phyloP scores from a whole-genome alignment of 2,888 invertebrate species.

The Cantharis lateralis region DNA sequence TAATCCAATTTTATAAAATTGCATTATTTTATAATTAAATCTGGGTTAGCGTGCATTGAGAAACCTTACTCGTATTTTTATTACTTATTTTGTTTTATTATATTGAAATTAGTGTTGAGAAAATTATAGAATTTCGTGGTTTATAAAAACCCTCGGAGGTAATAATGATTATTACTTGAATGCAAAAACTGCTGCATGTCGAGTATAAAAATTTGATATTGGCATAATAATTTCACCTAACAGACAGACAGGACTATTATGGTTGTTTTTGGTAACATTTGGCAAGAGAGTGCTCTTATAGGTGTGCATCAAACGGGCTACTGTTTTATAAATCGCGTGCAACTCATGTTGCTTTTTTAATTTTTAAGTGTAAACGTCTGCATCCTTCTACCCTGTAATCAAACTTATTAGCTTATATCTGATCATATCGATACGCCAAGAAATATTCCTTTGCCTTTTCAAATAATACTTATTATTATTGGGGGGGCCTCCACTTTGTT shows the following conservation, averaged over 20 bases:
- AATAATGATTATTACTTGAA: conserved; percentile 14
- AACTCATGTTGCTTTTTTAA: conserved; percentile 24
- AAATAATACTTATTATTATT: background rate
- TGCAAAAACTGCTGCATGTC: conserved; percentile 4
- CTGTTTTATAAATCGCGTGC: conserved; percentile 35
- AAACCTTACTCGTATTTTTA: conserved; percentile 13
- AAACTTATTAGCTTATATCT: conserved; percentile 31
- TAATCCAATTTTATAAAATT: conserved; percentile 41
- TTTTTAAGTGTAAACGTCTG: conserved; percentile 27
- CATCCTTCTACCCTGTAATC: conserved; percentile 33
- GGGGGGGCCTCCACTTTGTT: background rate
- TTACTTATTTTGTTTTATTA: background rate
- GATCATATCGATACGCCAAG: conserved; percentile 15
- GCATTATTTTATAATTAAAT: conserved; percentile 39
- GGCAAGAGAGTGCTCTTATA: conserved; percentile 17
- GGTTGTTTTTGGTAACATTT: conserved; percentile 29
- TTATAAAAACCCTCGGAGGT: conserved; percentile 11
- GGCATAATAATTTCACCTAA: conserved; percentile 25
- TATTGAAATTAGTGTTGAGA: background rate
- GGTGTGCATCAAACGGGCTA: conserved; percentile 24
- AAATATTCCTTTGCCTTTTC: background rate
- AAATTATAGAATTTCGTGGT: conserved; percentile 5
- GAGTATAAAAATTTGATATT: conserved; percentile 17
- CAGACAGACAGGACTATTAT: conserved; percentile 25
- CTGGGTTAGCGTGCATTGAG: conserved; percentile 9